Evolutionary conservation across 2,797 vertebrate genomes (phyloP).

Genomic region (Myotis daubentonii): DNA sequence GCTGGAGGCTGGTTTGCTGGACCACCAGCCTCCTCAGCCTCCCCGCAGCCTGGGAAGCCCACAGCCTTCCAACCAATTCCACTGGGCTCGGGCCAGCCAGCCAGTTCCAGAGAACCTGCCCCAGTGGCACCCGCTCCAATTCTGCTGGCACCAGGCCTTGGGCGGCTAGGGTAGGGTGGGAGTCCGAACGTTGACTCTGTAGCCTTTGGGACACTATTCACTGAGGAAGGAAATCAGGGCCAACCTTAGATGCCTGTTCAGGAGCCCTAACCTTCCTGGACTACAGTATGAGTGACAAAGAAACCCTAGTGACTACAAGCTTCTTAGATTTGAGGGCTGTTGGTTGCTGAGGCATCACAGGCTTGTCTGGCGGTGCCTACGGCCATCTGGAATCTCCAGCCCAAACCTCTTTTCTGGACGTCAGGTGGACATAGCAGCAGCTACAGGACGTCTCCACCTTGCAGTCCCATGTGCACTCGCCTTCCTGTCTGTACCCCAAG

Average conservation of each 20-base stretch:
- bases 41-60: neutral
- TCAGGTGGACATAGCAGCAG: neutral
- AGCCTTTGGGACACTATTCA: neutral
- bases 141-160: neutral
- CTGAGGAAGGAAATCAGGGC: neutral
- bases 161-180: neutral
- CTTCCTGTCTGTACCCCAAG: no score
- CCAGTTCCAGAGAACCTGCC: neutral
- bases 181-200: neutral
- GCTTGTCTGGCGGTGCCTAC: neutral
- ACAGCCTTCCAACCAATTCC: neutral
- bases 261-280: neutral
- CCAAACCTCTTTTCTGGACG: neutral
- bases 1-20: neutral
- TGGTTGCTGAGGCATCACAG: neutral
- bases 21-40: neutral
- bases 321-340: neutral
- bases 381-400: neutral
- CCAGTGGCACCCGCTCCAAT: neutral
- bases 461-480: fast-evolving
- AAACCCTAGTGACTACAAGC: neutral
- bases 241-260: neutral
- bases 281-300: neutral
- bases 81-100: neutral
- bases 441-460: neutral